phyloP scores from a whole-genome alignment of 2,888 invertebrate genomes.

The Sesamia inferens region DNA sequence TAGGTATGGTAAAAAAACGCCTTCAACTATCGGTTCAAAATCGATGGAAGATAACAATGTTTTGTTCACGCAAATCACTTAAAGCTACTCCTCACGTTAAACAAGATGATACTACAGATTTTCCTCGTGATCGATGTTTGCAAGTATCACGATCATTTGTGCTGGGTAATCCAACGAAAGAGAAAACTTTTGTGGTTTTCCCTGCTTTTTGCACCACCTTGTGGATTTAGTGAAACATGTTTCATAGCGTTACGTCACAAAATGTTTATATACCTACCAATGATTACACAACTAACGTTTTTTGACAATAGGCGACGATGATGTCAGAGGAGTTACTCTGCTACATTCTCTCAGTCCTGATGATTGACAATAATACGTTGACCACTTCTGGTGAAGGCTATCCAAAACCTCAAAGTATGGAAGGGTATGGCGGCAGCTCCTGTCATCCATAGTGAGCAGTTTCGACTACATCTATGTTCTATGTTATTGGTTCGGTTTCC shows the following conservation, averaged over 20 bases:
- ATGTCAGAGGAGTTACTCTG: not conserved
- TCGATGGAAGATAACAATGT: not conserved
- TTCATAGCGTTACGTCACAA: slow-evolving; percentile 7
- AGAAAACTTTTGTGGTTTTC: slow-evolving; percentile 40
- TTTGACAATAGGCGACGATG: not conserved
- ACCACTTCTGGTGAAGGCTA: slow-evolving; percentile 1
- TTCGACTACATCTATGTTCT: too few species aligned
- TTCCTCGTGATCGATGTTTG: slow-evolving; percentile 29
- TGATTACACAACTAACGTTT: not conserved
- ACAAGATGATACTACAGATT: slow-evolving; percentile 24
- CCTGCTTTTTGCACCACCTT: slow-evolving; percentile 31
- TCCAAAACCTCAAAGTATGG: not conserved
- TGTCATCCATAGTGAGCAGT: too few species aligned
- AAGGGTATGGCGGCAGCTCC: too few species aligned
- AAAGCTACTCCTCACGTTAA: not conserved
- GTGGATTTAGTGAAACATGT: slow-evolving; percentile 7
- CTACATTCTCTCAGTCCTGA: not conserved
- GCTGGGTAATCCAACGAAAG: slow-evolving; percentile 39
- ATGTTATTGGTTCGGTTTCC: too few species aligned
- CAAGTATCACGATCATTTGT: slow-evolving; percentile 5
- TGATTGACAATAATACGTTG: not conserved
- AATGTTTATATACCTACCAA: not conserved
- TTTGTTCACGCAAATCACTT: slow-evolving; percentile 9
- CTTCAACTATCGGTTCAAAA: not conserved
- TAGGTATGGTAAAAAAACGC: not conserved